Conservation (phyloP, 2,888 invertebrate species). For the Panorpa germanica region DNA sequence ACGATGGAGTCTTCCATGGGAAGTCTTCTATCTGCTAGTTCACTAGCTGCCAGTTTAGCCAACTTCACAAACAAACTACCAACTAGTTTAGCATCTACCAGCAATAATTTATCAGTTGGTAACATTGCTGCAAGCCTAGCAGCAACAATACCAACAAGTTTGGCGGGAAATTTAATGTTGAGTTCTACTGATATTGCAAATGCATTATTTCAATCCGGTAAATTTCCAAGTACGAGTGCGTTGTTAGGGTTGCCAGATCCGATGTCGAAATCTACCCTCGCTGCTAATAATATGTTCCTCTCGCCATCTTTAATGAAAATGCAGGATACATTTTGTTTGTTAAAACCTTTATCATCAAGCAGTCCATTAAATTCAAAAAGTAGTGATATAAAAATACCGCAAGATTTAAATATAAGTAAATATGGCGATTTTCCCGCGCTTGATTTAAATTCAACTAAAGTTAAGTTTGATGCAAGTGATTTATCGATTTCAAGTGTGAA, state of each 20-base stretch:
- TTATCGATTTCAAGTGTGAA: slow-evolving; percentile 16
- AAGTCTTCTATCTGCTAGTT: slow-evolving; percentile 30
- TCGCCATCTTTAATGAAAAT: slow-evolving; percentile 54
- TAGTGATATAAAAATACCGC: too few species aligned
- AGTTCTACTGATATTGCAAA: slow-evolving; percentile 43
- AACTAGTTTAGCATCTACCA: slow-evolving; percentile 25
- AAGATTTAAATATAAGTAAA: too few species aligned
- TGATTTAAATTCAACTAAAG: too few species aligned
- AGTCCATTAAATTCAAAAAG: slow-evolving; percentile 32
- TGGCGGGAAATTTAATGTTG: slow-evolving; percentile 40
- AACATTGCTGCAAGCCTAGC: slow-evolving; percentile 17
- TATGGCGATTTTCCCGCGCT: too few species aligned
- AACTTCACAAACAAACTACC: slow-evolving; percentile 26
- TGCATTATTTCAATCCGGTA: slow-evolving; percentile 45
- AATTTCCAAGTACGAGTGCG: slow-evolving; percentile 37
- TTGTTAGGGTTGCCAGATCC: slow-evolving; percentile 53
- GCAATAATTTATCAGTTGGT: slow-evolving; percentile 18
- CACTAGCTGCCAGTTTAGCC: too few species aligned
- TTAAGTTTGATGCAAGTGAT: slow-evolving; percentile 17
- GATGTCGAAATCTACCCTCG: slow-evolving; percentile 52
- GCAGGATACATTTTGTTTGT: slow-evolving; percentile 33
- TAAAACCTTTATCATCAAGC: slow-evolving; percentile 37
- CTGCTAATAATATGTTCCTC: slow-evolving; percentile 62
- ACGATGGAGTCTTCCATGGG: slow-evolving; percentile 24
- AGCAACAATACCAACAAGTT: slow-evolving; percentile 26